These are phyloP conservation scores for Apis cerana DNA, from an alignment of 1,140 invertebrate genomes.

Conservation along the genomic window DNA sequence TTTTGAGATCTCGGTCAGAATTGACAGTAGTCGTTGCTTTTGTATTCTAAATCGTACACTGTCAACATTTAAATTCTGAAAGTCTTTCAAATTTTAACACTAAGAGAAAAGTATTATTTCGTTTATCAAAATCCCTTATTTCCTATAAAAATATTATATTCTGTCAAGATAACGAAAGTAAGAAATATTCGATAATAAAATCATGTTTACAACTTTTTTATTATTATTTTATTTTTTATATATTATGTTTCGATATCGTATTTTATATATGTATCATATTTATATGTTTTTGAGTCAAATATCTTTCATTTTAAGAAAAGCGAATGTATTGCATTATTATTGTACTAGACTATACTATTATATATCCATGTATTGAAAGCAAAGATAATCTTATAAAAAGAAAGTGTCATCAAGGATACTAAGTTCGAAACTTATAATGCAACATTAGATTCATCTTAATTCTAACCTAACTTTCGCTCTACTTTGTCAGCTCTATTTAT, in stretches of 20 bases:
- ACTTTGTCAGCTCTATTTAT: background rate
- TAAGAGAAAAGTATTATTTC: background rate
- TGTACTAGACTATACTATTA: too few species aligned
- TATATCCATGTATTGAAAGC: background rate
- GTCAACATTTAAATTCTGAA: background rate
- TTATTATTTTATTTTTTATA: background rate
- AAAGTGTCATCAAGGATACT: background rate
- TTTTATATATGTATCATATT: too few species aligned
- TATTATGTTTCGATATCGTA: too few species aligned
- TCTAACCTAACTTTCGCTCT: background rate
- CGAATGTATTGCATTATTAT: too few species aligned
- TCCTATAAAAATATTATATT: too few species aligned
- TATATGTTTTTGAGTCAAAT: too few species aligned
- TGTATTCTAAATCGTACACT: background rate
- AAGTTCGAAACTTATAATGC: background rate
- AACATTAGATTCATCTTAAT: background rate
- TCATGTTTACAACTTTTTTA: background rate
- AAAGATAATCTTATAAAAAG: background rate
- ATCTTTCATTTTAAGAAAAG: too few species aligned
- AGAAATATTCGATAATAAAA: background rate
- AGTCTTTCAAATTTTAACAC: conserved; percentile 7
- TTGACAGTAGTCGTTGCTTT: background rate
- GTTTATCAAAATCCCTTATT: conserved; percentile 4
- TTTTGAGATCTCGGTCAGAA: background rate
- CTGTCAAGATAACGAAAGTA: background rate